Percentiles rank a stretch among this genome's conserved stretches.
phyloP scores from a whole-genome alignment of 2,888 invertebrate genomes.

The Schizaphis graminum region DNA sequence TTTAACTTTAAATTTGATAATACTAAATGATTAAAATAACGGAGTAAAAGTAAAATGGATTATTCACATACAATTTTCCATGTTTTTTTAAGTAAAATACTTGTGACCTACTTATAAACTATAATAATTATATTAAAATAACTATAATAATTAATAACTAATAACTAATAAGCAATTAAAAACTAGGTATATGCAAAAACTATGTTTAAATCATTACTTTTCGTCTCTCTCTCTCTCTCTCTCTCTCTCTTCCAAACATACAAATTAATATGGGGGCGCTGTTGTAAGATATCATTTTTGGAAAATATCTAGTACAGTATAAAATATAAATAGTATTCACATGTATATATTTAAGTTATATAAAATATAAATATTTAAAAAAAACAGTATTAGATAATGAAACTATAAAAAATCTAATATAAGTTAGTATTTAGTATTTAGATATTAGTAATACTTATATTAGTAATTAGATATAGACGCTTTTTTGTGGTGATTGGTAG shows the following conservation, averaged over 20 bases:
- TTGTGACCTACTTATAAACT: not conserved
- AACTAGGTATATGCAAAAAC: not conserved
- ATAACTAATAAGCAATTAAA: not conserved
- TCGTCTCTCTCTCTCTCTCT: not conserved
- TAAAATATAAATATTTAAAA: not conserved
- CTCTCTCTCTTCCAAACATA: no score
- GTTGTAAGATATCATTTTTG: not conserved
- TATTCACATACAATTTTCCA: not conserved
- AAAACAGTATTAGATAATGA: not conserved
- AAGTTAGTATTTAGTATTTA: slow-evolving; percentile 21
- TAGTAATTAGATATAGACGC: slow-evolving; percentile 58
- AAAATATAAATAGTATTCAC: not conserved
- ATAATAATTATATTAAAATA: not conserved
- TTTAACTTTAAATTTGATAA: not conserved
- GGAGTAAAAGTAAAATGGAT: not conserved
- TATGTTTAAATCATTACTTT: not conserved
- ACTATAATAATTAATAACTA: not conserved
- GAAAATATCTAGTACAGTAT: not conserved
- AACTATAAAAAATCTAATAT: not conserved
- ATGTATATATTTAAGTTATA: not conserved
- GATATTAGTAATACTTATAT: slow-evolving; percentile 6
- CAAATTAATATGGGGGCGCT: not conserved
- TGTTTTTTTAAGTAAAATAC: not conserved
- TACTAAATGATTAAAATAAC: not conserved
- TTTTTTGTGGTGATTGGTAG: slow-evolving; percentile 62